A percentile compares a stretch with the other conserved stretches of the same genome.
These are phyloP conservation scores for Grantiella picta DNA, from an alignment of 2,113 vertebrate genomes.

Conservation along the genomic window DNA sequence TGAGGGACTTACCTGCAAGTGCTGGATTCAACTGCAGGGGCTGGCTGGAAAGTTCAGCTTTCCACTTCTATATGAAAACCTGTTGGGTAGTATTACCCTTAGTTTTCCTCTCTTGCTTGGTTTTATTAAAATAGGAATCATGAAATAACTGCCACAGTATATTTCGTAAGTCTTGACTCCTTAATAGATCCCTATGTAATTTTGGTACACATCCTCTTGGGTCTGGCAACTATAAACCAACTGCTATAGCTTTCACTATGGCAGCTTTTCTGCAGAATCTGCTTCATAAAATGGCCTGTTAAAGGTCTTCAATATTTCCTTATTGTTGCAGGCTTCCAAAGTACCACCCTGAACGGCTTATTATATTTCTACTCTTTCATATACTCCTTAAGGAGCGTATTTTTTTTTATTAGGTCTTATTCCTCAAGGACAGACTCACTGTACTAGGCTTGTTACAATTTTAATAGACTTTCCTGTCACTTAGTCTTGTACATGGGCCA, in stretches of 20 bases:
- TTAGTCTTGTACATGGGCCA: constrained; percentile 34
- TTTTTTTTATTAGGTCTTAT: constrained; percentile 7
- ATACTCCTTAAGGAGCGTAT: not conserved
- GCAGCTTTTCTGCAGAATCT: constrained; percentile 15
- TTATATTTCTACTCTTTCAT: not conserved
- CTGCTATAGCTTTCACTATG: not conserved
- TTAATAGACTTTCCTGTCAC: constrained; percentile 52
- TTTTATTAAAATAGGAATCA: not conserved
- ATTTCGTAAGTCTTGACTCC: not conserved
- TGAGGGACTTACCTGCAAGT: not conserved
- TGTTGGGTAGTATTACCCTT: not conserved
- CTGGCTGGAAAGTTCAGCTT: not conserved
- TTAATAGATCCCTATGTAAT: not conserved
- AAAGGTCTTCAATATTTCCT: constrained; percentile 35
- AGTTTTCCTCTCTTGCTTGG: not conserved
- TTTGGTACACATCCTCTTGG: not conserved
- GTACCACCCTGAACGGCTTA: not conserved
- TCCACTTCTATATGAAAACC: not conserved
- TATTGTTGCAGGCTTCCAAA: constrained; percentile 26
- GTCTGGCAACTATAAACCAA: constrained; percentile 15
- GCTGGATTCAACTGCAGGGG: not conserved
- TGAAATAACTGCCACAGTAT: not conserved
- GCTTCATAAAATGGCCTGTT: constrained; percentile 3
- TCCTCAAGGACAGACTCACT: constrained; percentile 15
- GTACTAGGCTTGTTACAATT: not conserved